Conservation (phyloP, 2,888 invertebrate species). For the Eristalinus sepulchralis region DNA sequence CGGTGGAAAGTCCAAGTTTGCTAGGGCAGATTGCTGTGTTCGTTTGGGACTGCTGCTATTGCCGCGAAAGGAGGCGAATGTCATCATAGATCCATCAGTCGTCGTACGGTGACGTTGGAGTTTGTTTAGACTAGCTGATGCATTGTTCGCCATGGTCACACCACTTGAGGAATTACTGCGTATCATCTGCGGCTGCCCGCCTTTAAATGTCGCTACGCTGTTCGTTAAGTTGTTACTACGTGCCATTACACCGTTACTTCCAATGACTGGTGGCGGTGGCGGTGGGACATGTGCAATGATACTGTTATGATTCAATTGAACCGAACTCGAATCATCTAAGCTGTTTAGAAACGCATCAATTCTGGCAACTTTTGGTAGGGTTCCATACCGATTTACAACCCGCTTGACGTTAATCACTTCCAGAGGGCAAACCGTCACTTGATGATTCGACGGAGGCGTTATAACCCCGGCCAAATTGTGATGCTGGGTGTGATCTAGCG, state of each 20-base stretch:
- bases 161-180: conserved; percentile 94
- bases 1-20: conserved; percentile 93
- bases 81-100: conserved; percentile 81
- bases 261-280: conserved; percentile 67
- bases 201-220: conserved; percentile 75
- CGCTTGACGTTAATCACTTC: conserved; percentile 97
- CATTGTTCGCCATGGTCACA: conserved; percentile 86
- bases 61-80: conserved; percentile 82
- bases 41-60: conserved; percentile 87
- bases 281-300: conserved; percentile 70
- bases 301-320: conserved; percentile 59
- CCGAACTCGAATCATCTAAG: conserved; percentile 86
- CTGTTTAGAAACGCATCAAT: conserved; percentile 98
- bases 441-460: conserved; percentile 75
- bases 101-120: conserved; percentile 83
- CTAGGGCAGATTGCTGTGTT: conserved; percentile 87
- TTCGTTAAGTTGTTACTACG: conserved; percentile 70
- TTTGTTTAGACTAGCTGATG: conserved; percentile 83
- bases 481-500: conserved; percentile 58
- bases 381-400: conserved; percentile 97
- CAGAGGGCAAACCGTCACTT: conserved; percentile 93
- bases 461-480: conserved; percentile 70
- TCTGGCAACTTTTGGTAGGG: conserved; percentile 96
- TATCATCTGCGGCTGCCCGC: conserved; percentile 91
- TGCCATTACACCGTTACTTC: conserved; percentile 59